A percentile compares a stretch with the other conserved stretches of the same genome.
Conservation (phyloP, 2,113 vertebrate species). For the Nibea albiflora region DNA sequence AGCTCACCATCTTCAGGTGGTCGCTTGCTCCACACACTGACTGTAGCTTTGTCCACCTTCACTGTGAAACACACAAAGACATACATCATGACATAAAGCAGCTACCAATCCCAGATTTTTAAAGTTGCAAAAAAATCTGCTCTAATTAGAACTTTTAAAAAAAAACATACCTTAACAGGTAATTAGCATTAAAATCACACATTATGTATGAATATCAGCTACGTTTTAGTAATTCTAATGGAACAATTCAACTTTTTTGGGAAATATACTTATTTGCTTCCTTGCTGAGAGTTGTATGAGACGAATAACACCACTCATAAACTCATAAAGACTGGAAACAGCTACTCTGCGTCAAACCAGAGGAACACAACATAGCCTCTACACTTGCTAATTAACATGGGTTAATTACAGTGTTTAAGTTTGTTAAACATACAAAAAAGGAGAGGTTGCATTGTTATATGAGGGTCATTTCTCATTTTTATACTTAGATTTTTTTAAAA, state of each 20-base stretch:
- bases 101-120: background rate
- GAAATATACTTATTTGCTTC: background rate
- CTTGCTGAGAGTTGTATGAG: background rate
- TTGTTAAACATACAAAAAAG: background rate
- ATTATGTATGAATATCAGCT: background rate
- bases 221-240: background rate
- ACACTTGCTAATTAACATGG: no score
- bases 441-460: no score
- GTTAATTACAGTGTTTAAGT: no score
- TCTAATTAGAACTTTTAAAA: background rate
- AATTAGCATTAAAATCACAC: background rate
- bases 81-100: background rate
- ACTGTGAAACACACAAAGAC: slow-evolving; percentile 72
- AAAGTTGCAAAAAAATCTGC: background rate
- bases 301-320: background rate
- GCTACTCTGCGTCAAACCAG: background rate
- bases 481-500: background rate
- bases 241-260: background rate
- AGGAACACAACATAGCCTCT: no score
- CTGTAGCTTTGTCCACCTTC: slow-evolving; percentile 42
- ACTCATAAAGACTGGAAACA: background rate
- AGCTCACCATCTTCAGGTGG: slow-evolving; percentile 74
- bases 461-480: background rate
- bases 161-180: slow-evolving; percentile 22
- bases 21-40: slow-evolving; percentile 79